These are phyloP conservation scores for Buteo buteo DNA, from an alignment of 2,113 vertebrate species.

Conservation along the genomic window DNA sequence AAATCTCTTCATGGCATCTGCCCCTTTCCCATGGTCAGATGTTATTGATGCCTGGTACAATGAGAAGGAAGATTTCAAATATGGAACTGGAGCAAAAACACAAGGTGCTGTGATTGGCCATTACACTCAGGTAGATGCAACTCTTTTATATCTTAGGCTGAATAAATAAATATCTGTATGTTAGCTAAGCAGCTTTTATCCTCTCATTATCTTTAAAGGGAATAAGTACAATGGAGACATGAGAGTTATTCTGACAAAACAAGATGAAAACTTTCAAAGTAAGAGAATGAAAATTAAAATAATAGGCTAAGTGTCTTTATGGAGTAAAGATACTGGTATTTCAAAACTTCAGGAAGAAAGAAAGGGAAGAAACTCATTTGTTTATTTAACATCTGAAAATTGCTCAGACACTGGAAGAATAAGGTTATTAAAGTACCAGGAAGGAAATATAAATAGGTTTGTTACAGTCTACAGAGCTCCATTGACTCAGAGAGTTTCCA, in stretches of 20 bases:
- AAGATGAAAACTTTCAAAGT: not conserved
- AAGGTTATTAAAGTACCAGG: not conserved
- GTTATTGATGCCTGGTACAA: conserved; percentile 36
- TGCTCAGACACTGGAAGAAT: not conserved
- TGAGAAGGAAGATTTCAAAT: conserved; percentile 41
- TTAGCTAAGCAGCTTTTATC: not conserved
- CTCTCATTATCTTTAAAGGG: not conserved
- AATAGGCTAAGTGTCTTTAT: not conserved
- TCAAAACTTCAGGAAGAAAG: not conserved
- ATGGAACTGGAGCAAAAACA: not conserved
- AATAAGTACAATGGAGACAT: not conserved
- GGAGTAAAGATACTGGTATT: not conserved
- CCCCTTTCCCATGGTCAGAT: not conserved
- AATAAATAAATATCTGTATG: not conserved
- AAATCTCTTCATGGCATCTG: conserved; percentile 44
- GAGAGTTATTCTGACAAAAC: not conserved
- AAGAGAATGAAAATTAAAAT: not conserved
- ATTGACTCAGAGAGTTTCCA: not conserved
- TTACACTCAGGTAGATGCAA: conserved; percentile 67
- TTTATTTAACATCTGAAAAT: not conserved
- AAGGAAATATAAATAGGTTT: not conserved
- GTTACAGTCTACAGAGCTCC: not conserved
- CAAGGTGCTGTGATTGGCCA: not conserved
- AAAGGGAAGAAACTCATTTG: not conserved
- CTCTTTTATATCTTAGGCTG: not conserved